A percentile compares a stretch with the other conserved stretches of the same genome.
Conservation (phyloP, 2,888 invertebrate genomes). For the Clistopyga incitator region DNA sequence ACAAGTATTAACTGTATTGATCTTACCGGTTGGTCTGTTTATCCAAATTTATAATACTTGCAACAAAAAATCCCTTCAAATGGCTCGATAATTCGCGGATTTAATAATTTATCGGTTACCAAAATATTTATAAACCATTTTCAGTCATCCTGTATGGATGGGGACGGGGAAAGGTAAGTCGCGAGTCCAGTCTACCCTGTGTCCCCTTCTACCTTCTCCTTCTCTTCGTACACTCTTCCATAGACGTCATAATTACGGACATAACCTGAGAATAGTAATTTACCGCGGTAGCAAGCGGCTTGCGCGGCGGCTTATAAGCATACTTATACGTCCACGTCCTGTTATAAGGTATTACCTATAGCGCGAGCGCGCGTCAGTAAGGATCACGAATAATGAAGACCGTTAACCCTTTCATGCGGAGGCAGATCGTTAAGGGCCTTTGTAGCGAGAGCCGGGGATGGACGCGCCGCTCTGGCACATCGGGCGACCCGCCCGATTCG, state of each 20-base stretch:
- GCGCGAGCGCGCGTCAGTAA: conserved; percentile 25
- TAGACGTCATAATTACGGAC: conserved; percentile 73
- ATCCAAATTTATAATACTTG: no score
- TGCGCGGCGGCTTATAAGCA: conserved; percentile 47
- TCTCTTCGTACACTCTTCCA: not conserved
- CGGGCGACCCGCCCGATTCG: conserved; percentile 31
- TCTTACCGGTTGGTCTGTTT: no score
- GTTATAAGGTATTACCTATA: conserved; percentile 33
- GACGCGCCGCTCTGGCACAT: not conserved
- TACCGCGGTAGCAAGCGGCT: conserved; percentile 68
- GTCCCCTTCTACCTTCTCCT: not conserved
- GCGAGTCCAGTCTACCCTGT: not conserved
- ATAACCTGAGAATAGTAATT: conserved; percentile 73
- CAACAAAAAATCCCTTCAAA: no score
- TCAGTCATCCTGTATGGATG: no score
- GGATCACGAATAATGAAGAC: conserved; percentile 73
- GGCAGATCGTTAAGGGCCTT: conserved; percentile 70
- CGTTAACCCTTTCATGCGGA: conserved; percentile 75
- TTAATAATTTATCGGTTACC: no score
- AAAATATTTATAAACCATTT: no score
- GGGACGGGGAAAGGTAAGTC: not conserved
- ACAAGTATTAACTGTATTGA: no score
- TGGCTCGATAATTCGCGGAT: no score
- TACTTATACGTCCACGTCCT: conserved; percentile 21
- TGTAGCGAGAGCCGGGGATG: conserved; percentile 31